Evolutionary conservation across 2,113 vertebrate species (phyloP), one percentile per base, ranked within the genome.

Genomic region (Eudyptes chrysolophus): DNA sequence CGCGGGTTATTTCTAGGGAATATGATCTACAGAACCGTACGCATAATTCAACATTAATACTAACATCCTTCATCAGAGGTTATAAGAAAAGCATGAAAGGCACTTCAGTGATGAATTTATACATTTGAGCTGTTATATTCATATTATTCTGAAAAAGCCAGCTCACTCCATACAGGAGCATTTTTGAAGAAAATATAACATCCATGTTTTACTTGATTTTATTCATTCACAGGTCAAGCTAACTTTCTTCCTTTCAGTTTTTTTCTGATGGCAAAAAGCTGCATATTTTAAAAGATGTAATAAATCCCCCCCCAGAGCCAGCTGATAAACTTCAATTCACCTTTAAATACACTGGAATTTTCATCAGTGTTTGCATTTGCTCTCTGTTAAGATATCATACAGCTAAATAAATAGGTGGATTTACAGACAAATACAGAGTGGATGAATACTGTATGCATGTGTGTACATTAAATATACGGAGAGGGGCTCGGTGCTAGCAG

Each of bases 1-100:
- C 48, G 6, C 6, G 38, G 87, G 88, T 65, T 93, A 90, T 96
- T 98, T 96, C 96, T 71, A 97, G 95, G 89, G 95, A 97, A 94
- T 91, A 65, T 40, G 62, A 97, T 80, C 87, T 57, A 93, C 88
- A 89, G 87, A 97, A 74, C 80, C 20, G 74, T 10, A 87, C 25
- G 12, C 91, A 61, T 94, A 95, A 94, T 90, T 93, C 88, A 92
- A 79, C 76, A 81, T 90, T 86, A 87, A 96, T 76, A 55, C 42
- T 16, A 87, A 88, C 58, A 95, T 68, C 74, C 75, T 75, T 81
- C 78, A 89, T 60, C 36, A 46, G 80, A 80, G 86, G 77, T 92
- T 94, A 34, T 72, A 51, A 77, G 89, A 85, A 94, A 87, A 90
- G 72, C 21, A 34, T 19, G 10, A 83, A 77, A 77, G 72, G 61